A percentile compares a stretch with the other conserved stretches of the same genome.
These are phyloP conservation scores for Dipodomys merriami DNA, from an alignment of 2,113 vertebrate genomes.

Conservation along the genomic window DNA sequence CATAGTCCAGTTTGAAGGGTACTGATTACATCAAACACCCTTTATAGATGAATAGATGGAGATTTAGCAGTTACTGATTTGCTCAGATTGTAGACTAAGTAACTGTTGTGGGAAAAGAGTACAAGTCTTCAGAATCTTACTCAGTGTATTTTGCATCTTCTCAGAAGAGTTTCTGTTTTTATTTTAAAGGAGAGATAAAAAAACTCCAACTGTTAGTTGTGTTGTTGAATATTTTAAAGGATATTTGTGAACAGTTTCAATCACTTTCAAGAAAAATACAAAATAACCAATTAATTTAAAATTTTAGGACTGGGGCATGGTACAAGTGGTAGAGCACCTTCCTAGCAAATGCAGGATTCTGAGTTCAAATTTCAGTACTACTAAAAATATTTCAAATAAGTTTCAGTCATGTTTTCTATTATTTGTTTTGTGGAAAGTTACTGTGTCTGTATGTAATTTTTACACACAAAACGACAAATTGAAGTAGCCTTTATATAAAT, in stretches of 20 bases:
- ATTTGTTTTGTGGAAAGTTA: constrained; percentile 43
- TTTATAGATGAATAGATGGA: constrained; percentile 29
- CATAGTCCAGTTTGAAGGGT: not conserved
- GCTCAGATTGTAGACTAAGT: not conserved
- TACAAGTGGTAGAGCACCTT: no score
- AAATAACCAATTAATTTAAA: constrained; percentile 15
- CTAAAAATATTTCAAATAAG: no score
- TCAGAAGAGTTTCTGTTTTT: not conserved
- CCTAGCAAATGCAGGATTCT: no score
- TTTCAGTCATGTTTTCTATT: not conserved
- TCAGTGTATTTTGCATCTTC: not conserved
- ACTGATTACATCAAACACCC: not conserved
- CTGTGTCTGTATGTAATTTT: not conserved
- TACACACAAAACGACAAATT: not conserved
- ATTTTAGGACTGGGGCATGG: no score
- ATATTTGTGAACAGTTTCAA: constrained; percentile 11
- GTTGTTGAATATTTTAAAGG: not conserved
- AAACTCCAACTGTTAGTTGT: constrained; percentile 43
- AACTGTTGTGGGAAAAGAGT: not conserved
- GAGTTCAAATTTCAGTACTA: no score
- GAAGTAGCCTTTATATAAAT: not conserved
- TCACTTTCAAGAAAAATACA: not conserved
- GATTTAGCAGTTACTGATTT: not conserved
- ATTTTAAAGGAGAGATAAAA: not conserved
- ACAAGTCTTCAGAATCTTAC: not conserved